Evolutionary conservation across 1,140 invertebrate genomes (phyloP).

Genomic region (Panagrolaimus sp.): DNA sequence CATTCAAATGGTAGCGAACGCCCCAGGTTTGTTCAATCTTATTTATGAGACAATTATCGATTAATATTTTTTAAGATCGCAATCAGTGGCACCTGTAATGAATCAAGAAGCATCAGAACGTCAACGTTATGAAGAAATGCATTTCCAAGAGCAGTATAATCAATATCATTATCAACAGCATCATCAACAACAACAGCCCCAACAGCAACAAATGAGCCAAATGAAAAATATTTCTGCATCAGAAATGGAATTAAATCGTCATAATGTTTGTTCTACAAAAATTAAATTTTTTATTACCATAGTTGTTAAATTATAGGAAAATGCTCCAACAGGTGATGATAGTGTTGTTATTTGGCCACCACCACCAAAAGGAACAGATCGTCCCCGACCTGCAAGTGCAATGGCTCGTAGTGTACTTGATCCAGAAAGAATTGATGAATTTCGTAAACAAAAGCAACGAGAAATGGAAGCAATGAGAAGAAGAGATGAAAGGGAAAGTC

Average conservation of each 20-base stretch:
- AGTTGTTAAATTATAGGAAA: background rate
- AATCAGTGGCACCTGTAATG: conserved; percentile 13
- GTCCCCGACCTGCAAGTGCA: conserved; percentile 27
- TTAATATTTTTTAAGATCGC: background rate
- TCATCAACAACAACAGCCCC: background rate
- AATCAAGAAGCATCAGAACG: background rate
- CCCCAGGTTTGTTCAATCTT: background rate
- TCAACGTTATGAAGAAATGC: conserved; percentile 2
- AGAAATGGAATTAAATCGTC: conserved; percentile 27
- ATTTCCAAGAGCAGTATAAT: conserved; percentile 12
- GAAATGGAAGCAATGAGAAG: conserved; percentile 47
- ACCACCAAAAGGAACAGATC: conserved; percentile 16
- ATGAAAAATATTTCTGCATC: conserved; percentile 25
- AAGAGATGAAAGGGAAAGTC: conserved; percentile 30
- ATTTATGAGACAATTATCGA: background rate
- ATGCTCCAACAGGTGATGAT: conserved; percentile 2
- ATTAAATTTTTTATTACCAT: background rate
- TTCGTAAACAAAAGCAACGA: conserved; percentile 42
- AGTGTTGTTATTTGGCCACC: conserved; percentile 55
- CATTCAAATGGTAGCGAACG: conserved; percentile 5
- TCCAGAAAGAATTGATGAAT: conserved; percentile 52
- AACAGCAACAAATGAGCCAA: background rate
- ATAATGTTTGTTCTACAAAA: background rate
- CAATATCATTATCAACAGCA: conserved; percentile 14
- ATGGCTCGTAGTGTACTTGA: conserved; percentile 41